Evolutionary conservation across 2,113 vertebrate species (phyloP), one percentile per base, ranked within the genome.

Genomic region (Eptesicus fuscus): DNA sequence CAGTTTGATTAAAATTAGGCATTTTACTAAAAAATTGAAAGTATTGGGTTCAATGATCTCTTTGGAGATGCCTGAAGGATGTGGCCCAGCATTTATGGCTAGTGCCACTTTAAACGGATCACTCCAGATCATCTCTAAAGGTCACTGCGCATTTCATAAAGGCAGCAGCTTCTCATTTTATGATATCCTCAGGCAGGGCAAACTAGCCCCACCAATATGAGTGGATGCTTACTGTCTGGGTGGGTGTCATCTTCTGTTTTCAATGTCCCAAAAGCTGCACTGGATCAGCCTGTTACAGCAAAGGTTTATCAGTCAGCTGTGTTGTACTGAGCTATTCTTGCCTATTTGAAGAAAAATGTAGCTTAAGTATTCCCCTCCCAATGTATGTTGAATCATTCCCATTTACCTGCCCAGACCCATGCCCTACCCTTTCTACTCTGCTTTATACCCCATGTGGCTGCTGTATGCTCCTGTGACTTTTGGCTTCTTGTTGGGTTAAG

Each of bases 1-100:
- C 70, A 88, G 51, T 95, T 88, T 84, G 30, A 91, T 80, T 88
- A 69, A 93, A 88, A 32, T 76, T 76, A 95, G 47, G 4, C 59
- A 44, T 85, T 93, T 91, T 56, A 42, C 25, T 71, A 44, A 56
- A 59, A 51, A 7, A 90, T 65, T n/a, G 30, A 16, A 51, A 82
- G 40, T 91, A 49, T 61, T 65, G 44, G 70, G 13, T 88, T 69
- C 65, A 42, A 4, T 16, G 37, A 0, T 82, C 63, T 84, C 91
- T 88, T 78, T 32, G 47, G 32, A 69, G 69, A 76, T 7, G 8
- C 4, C 82, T 83, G 51, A 71, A 53, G 63, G 76, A 70, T 69
- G 8, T 6, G 73, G 12, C 30, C 44, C 7, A n/a, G 59, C 32
- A 42, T 94, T 49, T 69, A 4, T 7, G 49, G 71, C 59, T 42